A percentile compares a stretch with the other conserved stretches of the same genome.
These are phyloP conservation scores for Nothoprocta pentlandii DNA, from an alignment of 2,113 vertebrate genomes.

Conservation along the genomic window DNA sequence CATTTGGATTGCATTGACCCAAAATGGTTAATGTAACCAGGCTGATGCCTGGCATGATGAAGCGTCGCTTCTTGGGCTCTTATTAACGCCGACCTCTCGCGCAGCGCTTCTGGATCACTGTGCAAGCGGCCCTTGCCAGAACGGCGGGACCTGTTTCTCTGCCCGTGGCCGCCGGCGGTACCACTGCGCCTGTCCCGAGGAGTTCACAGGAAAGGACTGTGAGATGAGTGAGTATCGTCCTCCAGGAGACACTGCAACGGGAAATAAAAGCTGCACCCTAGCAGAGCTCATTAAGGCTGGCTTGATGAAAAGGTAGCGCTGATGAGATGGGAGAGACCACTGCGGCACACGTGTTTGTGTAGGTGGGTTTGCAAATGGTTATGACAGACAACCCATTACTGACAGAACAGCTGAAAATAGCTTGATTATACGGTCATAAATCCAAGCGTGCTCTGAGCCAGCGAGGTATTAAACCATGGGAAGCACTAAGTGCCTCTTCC, in stretches of 20 bases:
- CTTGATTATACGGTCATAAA: conserved; percentile 20
- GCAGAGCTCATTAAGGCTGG: not conserved
- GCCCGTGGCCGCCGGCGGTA: conserved; percentile 50
- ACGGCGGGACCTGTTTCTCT: conserved; percentile 83
- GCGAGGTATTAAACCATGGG: not conserved
- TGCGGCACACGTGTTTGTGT: not conserved
- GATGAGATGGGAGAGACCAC: conserved; percentile 14
- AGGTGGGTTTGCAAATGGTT: conserved; percentile 11
- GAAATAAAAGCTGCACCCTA: not conserved
- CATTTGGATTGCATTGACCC: not conserved
- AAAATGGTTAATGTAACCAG: not conserved
- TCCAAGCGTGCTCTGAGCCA: not conserved
- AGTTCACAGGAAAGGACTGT: conserved; percentile 84
- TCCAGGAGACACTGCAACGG: not conserved
- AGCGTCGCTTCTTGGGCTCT: not conserved
- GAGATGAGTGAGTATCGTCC: conserved; percentile 81
- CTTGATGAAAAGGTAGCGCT: conserved; percentile 39
- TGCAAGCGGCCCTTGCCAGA: conserved; percentile 80
- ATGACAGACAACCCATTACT: conserved; percentile 23
- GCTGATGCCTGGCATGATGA: rapidly evolving
- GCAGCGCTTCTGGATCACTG: conserved; percentile 73
- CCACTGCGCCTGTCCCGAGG: conserved; percentile 83
- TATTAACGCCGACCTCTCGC: not conserved
- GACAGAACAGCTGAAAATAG: conserved; percentile 38
- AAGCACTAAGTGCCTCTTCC: not conserved